These are phyloP conservation scores for Amphilophus citrinellus DNA, from an alignment of 2,113 vertebrate genomes.

Conservation along the genomic window DNA sequence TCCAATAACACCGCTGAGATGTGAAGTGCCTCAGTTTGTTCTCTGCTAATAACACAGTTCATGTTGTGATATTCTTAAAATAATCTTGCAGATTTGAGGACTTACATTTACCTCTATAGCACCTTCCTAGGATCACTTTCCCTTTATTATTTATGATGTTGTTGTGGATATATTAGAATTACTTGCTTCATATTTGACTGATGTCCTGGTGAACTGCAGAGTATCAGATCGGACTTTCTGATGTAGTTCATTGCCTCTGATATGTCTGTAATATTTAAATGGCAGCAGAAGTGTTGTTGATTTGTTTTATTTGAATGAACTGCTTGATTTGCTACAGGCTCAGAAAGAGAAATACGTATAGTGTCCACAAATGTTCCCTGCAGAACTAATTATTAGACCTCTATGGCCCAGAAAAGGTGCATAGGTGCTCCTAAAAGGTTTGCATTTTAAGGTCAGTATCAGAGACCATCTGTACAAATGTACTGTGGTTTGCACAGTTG, in stretches of 20 bases:
- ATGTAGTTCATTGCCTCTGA: too few relatives aligned
- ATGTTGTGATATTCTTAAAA: not conserved
- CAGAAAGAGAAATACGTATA: not conserved
- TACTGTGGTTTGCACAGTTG: not conserved
- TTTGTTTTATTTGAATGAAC: not conserved
- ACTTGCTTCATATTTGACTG: not conserved
- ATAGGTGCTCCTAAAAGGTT: not conserved
- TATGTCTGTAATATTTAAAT: not conserved
- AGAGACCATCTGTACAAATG: not conserved
- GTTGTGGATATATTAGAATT: not conserved
- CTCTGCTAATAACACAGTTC: not conserved
- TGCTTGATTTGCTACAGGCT: not conserved
- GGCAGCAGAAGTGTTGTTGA: not conserved
- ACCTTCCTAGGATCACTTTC: not conserved
- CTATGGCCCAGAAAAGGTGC: not conserved
- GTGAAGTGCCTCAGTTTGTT: not conserved
- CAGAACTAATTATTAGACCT: not conserved
- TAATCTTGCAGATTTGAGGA: not conserved
- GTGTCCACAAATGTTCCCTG: not conserved
- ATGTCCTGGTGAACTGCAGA: not conserved
- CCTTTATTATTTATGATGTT: not conserved
- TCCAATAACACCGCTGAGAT: not conserved
- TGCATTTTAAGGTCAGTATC: not conserved
- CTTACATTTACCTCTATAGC: not conserved
- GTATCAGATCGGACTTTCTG: not conserved